Evolutionary conservation across 2,113 vertebrate genomes (phyloP), one percentile per base, ranked within the genome.

Genomic region (Mastomys natalensis): DNA sequence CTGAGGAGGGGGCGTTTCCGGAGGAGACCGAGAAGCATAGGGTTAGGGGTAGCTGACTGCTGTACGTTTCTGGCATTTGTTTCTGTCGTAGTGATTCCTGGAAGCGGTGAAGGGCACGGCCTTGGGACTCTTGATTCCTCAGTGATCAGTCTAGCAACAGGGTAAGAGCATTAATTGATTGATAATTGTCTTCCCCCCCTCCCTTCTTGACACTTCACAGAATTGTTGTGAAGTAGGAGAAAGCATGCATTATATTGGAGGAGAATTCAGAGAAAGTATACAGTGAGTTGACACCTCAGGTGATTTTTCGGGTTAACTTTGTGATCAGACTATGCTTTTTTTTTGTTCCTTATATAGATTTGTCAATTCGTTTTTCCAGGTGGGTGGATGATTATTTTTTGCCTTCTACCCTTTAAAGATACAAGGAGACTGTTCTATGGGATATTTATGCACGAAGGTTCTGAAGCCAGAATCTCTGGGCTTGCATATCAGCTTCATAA

Each of bases 121-220:
- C 48, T 11, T 15, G 13, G 74, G 7, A 72, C 34, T 48, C 43
- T 34, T 43, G 68, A 70, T 91, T 87, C 31, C 66, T 19, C 11
- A 45, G 93, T 13, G 62, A 77, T 66, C 86, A 51, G 66, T 81
- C 89, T 91, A 82, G 34, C 81, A n/a, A 11, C 68, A 51, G 80
- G 93, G 90, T 97, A 95, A 89, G 89, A 55, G 6, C 26, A 53
- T 74, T 66, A 10, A 81, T 48, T 88, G 48, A 88, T 68, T 62
- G 92, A n/a, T 68, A 77, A 81, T 43, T 55, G 31, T 29, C 19
- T 5, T n/a, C 77, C 68, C 3, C 21, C 6, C 15, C 17, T n/a
- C n/a, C 16, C 37, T 19, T 40, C 80, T 60, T 26, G 53, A 82
- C 5, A 78, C 60, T 66, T 93, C n/a, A 7, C 82, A 58, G 66